A percentile compares a stretch with the other conserved stretches of the same genome.
phyloP scores from a whole-genome alignment of 2,113 vertebrate species.

The Prunella fulvescens region DNA sequence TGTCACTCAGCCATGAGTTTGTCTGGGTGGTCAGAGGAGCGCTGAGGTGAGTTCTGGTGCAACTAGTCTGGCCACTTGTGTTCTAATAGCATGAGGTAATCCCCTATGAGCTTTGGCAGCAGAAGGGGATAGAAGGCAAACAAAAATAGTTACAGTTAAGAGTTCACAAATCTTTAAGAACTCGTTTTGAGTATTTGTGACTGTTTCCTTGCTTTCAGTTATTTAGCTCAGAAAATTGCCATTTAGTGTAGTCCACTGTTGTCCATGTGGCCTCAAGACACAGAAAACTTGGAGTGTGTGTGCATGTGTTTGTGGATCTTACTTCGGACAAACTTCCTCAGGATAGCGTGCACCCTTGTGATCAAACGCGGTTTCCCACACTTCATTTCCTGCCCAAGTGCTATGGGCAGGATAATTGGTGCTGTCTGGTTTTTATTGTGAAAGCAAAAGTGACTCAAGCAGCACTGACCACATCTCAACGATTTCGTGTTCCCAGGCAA shows the following conservation, averaged over 20 bases:
- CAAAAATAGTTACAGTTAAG: neutral
- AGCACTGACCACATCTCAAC: neutral
- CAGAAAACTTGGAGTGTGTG: neutral
- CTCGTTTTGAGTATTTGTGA: neutral
- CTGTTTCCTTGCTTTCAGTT: neutral
- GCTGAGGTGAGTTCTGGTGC: neutral
- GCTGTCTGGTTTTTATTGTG: neutral
- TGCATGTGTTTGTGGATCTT: rapidly evolving
- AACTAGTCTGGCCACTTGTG: neutral
- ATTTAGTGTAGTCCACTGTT: neutral
- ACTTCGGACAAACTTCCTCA: neutral
- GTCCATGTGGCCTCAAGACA: neutral
- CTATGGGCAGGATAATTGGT: neutral
- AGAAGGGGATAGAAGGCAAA: neutral
- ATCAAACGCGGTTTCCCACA: neutral
- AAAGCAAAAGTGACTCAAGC: neutral
- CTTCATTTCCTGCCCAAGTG: neutral
- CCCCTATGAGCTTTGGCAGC: neutral
- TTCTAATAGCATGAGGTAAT: neutral
- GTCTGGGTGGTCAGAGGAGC: neutral
- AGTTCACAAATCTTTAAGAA: neutral
- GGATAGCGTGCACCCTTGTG: rapidly evolving
- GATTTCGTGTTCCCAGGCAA: rapidly evolving
- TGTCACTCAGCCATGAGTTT: neutral
- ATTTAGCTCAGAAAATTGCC: neutral